Base-by-base conservation (phyloP, 1,140 invertebrate genomes). In the Penaeus chinensis region DNA sequence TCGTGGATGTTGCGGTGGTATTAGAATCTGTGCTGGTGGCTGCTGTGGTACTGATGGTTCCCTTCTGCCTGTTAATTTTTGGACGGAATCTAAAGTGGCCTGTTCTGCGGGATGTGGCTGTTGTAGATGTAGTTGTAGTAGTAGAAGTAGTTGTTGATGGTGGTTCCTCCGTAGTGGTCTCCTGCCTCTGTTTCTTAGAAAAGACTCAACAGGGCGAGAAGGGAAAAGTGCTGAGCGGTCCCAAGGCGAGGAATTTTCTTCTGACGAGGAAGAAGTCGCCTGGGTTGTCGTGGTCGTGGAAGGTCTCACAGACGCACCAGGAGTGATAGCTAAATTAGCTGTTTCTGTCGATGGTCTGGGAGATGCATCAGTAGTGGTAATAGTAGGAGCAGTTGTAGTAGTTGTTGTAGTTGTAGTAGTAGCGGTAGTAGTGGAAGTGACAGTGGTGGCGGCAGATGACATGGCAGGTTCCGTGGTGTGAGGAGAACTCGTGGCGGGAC, bases 311-410 rank as follows among this genome's bases (percentile, higher is more conserved):
- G 54, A 13, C 16, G 54, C 16, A 54, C 54, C 54, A 11, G 47
- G 47, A 8, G 16, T 54, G 54, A 0, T 16, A 54, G 16, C 54
- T 13, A 16, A 4, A 54, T 54, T 8, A 13, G 11, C 54, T 16
- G 11, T 16, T 16, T 60, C 37, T 42, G 16, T 54, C 42, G 82
- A 71, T 85, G 37, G 60, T 77, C 71, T 77, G 83, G 83, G 22
- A 3, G 69, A 20, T 19, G 54, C 19, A 37, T 65, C 16, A 24
- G 54, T 62, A 11, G 85, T 81, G 60, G 85, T 61, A 27, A 62
- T 81, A 16, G 65, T 24, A 22, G 74, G 42, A 32, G 74, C 62
- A 62, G 61, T n/a, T 47, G 27, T 85, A n/a, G 62, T 10, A 47
- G 22, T n/a, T 3, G 37, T 79, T 13, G 76, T 37, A 27, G 76